phyloP scores from a whole-genome alignment of 1,140 invertebrate species.

The Chlorops oryzae region DNA sequence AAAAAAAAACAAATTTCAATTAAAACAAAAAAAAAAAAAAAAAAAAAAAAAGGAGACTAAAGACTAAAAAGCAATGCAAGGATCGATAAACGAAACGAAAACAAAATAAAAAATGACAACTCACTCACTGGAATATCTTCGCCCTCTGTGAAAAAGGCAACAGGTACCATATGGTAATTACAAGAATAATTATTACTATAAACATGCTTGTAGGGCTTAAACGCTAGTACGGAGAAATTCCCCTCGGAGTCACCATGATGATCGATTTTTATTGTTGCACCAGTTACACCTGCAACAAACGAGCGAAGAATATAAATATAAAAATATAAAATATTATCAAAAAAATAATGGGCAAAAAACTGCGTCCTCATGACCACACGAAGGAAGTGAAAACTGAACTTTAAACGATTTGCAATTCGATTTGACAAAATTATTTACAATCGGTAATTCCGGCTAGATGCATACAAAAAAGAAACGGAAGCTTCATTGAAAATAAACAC shows the following conservation, averaged over 20 bases:
- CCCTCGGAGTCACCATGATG: conserved; percentile 91
- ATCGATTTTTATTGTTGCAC: conserved; percentile 84
- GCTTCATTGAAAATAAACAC: too few relatives aligned
- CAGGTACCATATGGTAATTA: conserved; percentile 69
- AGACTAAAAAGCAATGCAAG: neutral
- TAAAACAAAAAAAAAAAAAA: too few relatives aligned
- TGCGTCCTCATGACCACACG: too few relatives aligned
- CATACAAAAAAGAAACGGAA: too few relatives aligned
- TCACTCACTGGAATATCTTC: conserved; percentile 68
- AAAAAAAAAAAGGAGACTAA: neutral
- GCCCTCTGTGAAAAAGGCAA: conserved; percentile 71
- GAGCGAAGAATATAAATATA: neutral
- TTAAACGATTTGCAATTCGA: too few relatives aligned
- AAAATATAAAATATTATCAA: neutral
- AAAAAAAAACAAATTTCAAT: too few relatives aligned
- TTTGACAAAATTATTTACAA: too few relatives aligned
- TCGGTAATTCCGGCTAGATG: too few relatives aligned
- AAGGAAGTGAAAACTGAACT: too few relatives aligned
- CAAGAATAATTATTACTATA: conserved; percentile 59
- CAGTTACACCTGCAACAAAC: conserved; percentile 73
- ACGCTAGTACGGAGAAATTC: conserved; percentile 88
- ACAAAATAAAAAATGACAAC: conserved; percentile 50
- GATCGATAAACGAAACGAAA: conserved; percentile 34
- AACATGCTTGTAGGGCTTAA: conserved; percentile 54
- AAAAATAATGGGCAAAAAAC: too few relatives aligned